Evolutionary conservation across 2,888 invertebrate genomes (phyloP).

Genomic region (Trichogramma dendrolimi): DNA sequence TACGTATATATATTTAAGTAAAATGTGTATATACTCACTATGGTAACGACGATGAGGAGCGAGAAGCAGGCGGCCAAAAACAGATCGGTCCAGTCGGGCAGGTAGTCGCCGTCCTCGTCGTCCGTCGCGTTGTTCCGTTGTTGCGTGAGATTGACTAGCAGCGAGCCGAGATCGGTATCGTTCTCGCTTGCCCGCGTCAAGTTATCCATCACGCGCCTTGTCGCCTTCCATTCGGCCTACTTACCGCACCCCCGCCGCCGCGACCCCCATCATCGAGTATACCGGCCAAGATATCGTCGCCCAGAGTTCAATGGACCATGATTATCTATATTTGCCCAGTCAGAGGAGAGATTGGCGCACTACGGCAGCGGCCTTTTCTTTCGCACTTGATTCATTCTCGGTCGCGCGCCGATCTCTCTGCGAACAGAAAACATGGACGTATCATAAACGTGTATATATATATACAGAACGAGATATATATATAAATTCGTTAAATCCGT

Average conservation of each 20-base stretch:
- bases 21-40: conserved; percentile 40
- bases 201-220: conserved; percentile 30
- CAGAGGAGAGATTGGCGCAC: no score
- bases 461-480: no score
- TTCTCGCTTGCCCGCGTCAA: conserved; percentile 19
- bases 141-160: conserved; percentile 19
- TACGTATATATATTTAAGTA: neutral
- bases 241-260: conserved; percentile 5
- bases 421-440: no score
- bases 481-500: no score
- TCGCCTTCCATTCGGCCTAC: conserved; percentile 17
- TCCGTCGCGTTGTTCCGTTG: neutral
- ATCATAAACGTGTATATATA: no score
- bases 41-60: conserved; percentile 49
- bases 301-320: no score
- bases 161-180: conserved; percentile 21
- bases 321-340: no score
- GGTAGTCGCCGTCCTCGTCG: conserved; percentile 28
- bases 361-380: no score
- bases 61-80: conserved; percentile 46
- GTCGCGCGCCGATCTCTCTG: no score
- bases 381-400: no score
- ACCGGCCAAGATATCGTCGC: conserved; percentile 5
- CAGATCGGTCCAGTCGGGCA: conserved; percentile 45
- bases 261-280: conserved; percentile 20